Conservation (phyloP, 2,797 vertebrate genomes). For the Peromyscus aztecus region DNA sequence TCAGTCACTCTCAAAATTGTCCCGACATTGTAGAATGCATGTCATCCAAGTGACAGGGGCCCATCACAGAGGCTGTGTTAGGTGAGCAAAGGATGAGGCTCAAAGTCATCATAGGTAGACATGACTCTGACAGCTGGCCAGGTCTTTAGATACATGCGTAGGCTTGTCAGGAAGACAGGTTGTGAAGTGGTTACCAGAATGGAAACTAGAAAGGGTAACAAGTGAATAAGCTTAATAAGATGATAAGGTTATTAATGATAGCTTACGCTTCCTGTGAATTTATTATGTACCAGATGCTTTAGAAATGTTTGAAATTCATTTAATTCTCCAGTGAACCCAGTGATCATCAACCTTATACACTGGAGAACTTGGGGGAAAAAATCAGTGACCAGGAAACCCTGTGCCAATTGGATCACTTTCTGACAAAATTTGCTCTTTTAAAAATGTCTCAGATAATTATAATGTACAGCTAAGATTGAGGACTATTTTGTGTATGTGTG, state of each 20-base stretch:
- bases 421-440: neutral
- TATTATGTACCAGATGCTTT: slow-evolving; percentile 50
- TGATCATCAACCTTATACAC: slow-evolving; percentile 48
- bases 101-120: slow-evolving; percentile 44
- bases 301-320: slow-evolving; percentile 50
- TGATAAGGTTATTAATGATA: slow-evolving; percentile 66
- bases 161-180: slow-evolving; percentile 52
- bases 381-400: neutral
- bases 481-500: neutral
- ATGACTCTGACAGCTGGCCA: slow-evolving; percentile 41
- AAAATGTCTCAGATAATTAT: slow-evolving; percentile 56
- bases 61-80: slow-evolving; percentile 51
- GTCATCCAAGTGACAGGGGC: neutral
- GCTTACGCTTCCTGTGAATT: slow-evolving; percentile 66
- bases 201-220: slow-evolving; percentile 72
- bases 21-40: slow-evolving; percentile 29
- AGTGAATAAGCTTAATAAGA: slow-evolving; percentile 59
- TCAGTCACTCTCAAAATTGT: slow-evolving; percentile 56
- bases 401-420: slow-evolving; percentile 45
- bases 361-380: slow-evolving; percentile 28
- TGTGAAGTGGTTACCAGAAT: slow-evolving; percentile 58
- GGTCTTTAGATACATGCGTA: slow-evolving; percentile 44
- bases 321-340: slow-evolving; percentile 68
- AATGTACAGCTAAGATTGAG: neutral
- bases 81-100: slow-evolving; percentile 32